phyloP scores from a whole-genome alignment of 1,140 invertebrate genomes.

The Drosophila lowei region DNA sequence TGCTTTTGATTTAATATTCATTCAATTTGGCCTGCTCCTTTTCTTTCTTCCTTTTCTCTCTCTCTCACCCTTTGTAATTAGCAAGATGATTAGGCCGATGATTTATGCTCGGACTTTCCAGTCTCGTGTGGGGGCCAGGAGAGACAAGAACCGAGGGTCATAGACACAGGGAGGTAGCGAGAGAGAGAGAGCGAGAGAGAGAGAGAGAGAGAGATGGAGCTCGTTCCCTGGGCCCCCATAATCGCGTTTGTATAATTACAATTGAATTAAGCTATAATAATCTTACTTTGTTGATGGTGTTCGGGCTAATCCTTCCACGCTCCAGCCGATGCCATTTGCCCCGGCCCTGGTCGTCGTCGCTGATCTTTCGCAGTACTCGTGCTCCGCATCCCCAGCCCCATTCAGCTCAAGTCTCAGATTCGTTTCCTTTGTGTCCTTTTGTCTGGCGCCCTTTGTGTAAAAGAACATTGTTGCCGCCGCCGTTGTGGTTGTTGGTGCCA shows the following conservation, averaged over 20 bases:
- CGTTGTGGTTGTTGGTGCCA: slow-evolving; percentile 6
- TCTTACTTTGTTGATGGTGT: slow-evolving; percentile 30
- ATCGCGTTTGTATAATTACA: slow-evolving; percentile 64
- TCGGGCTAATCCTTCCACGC: slow-evolving; percentile 13
- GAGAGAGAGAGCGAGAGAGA: too few relatives aligned
- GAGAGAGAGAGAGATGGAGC: neutral
- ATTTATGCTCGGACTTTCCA: slow-evolving; percentile 36
- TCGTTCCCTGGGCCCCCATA: slow-evolving; percentile 28
- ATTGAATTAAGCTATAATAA: slow-evolving; percentile 79
- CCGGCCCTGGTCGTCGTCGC: neutral
- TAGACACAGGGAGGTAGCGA: neutral
- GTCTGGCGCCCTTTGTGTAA: slow-evolving; percentile 28
- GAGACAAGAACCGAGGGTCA: neutral
- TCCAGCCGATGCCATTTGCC: too few relatives aligned
- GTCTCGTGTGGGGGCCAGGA: neutral
- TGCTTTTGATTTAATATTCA: slow-evolving; percentile 49
- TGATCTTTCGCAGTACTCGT: slow-evolving; percentile 15
- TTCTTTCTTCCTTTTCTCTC: neutral
- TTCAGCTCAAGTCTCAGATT: slow-evolving; percentile 2
- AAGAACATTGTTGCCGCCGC: slow-evolving; percentile 15
- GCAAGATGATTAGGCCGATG: slow-evolving; percentile 46
- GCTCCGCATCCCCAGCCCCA: neutral
- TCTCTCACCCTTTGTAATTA: slow-evolving; percentile 30
- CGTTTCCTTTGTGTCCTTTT: slow-evolving; percentile 18
- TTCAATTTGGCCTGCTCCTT: slow-evolving; percentile 37